Base-by-base conservation (phyloP, 2,113 vertebrate genomes). In the Thoracochromis brauschi region DNA sequence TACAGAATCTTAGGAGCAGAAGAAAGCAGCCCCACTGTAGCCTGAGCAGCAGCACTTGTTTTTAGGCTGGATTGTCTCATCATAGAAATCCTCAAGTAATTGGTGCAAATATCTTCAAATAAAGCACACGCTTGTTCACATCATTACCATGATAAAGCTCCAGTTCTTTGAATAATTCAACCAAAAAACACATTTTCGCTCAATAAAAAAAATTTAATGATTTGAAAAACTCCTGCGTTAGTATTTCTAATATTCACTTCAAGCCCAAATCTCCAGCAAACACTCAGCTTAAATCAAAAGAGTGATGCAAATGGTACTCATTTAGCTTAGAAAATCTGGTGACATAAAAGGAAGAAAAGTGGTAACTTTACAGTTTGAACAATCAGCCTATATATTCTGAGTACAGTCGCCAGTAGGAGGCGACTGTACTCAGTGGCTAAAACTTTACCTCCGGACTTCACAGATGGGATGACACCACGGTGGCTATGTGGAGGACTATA, bases 71-170 rank as follows among this genome's bases (percentile, higher is more conserved):
- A 13, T n/a, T 51, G 26, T 78, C 45, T 51, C 9, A 1, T 73
- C 40, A 2, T 49, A 78, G 45, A 78, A 78, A 78, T 78, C 71
- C 71, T 78, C 71, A 8, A 78, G 26, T 78, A 78, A 78, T 78
- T 78, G 33, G 17, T 33, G 26, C 3, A 51, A n/a, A 78, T 51
- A 33, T 51, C 73, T 33, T 78, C 45, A 51, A 33, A 78, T 51
- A 78, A 31, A 78, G 42, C 71, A 12, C 24, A 49, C 4, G 10
- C 24, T 11, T 31, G 24, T 47, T 78, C 10, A 29, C 24, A 49
- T 78, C 42, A 49, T 78, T 78, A 49, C 24, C 16, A 19, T 12
- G 42, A 49, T 78, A 49, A 78, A 51, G 26, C 73, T 78, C 26
- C 17, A n/a, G 45, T 13, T n/a, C 45, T 51, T 49, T 31, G 16